Evolutionary conservation across 1,140 invertebrate genomes (phyloP).

Genomic region (Diorhabda sublineata): DNA sequence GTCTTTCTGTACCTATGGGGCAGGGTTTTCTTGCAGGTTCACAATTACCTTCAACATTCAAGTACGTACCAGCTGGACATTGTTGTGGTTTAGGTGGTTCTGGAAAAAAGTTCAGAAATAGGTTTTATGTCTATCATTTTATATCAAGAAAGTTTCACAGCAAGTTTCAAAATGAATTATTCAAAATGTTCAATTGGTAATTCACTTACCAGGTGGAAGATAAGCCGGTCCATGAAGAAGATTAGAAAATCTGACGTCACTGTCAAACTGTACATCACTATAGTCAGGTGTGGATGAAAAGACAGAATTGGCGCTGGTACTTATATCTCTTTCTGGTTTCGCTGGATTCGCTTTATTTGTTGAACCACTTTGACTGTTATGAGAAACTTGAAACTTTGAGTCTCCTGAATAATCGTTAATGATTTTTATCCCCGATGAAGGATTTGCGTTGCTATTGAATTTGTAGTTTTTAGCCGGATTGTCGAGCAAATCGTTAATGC

Average conservation of each 20-base stretch:
- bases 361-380: slow-evolving; percentile 25
- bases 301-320: slow-evolving; percentile 24
- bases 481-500: slow-evolving; percentile 27
- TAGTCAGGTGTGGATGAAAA: slow-evolving; percentile 42
- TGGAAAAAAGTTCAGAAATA: slow-evolving; percentile 5
- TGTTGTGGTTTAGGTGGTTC: slow-evolving; percentile 4
- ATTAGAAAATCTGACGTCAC: slow-evolving; percentile 38
- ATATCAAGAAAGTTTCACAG: no score
- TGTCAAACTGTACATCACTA: slow-evolving; percentile 37
- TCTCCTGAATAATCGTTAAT: slow-evolving; percentile 9
- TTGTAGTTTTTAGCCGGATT: slow-evolving; percentile 35
- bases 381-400: slow-evolving; percentile 23
- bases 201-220: slow-evolving; percentile 31
- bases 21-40: slow-evolving; percentile 14
- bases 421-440: slow-evolving; percentile 28
- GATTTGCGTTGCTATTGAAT: slow-evolving; percentile 28
- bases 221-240: slow-evolving; percentile 41
- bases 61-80: slow-evolving; percentile 3
- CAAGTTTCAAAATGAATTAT: no score
- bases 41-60: slow-evolving; percentile 15
- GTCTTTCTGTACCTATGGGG: slow-evolving; percentile 23
- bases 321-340: slow-evolving; percentile 30
- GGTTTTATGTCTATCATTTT: background rate
- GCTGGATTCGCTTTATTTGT: slow-evolving; percentile 20
- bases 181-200: background rate